These are phyloP conservation scores for Mechanitis messenoides DNA, from an alignment of 2,888 invertebrate genomes.

Conservation along the genomic window DNA sequence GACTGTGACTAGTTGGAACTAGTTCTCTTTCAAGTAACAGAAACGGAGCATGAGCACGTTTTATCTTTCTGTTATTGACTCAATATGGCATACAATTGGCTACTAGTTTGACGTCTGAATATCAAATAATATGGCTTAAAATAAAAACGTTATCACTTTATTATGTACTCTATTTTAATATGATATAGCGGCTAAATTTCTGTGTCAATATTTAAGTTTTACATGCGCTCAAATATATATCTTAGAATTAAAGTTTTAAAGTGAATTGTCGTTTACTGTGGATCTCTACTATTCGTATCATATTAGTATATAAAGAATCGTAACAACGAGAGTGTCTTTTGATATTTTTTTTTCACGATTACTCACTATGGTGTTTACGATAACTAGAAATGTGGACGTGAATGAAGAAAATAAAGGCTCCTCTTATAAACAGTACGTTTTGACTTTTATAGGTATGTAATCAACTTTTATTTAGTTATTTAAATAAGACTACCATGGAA, in stretches of 20 bases:
- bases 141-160: slow-evolving; percentile 16
- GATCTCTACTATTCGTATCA: slow-evolving; percentile 1
- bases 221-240: slow-evolving; percentile 10
- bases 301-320: slow-evolving; percentile 13
- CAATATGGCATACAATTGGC: slow-evolving; percentile 25
- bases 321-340: slow-evolving; percentile 14
- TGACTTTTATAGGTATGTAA: slow-evolving; percentile 46
- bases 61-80: slow-evolving; percentile 23
- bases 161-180: slow-evolving; percentile 19
- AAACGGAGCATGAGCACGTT: slow-evolving; percentile 10
- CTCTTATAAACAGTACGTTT: slow-evolving; percentile 40
- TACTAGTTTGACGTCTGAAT: slow-evolving; percentile 26
- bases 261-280: slow-evolving; percentile 4
- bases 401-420: slow-evolving; percentile 30
- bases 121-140: slow-evolving; percentile 17
- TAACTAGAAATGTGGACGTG: slow-evolving; percentile 30
- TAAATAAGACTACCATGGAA: background rate
- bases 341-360: slow-evolving; percentile 16
- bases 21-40: background rate
- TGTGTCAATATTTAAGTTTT: slow-evolving; percentile 14
- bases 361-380: slow-evolving; percentile 45
- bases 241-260: slow-evolving; percentile 8
- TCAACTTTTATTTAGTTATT: slow-evolving; percentile 1
- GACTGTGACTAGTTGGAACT: background rate
- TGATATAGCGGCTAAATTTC: slow-evolving; percentile 19